A percentile compares a stretch with the other conserved stretches of the same genome.
Evolutionary conservation across 2,113 vertebrate species (phyloP).

Genomic region (Lagenorhynchus albirostris): DNA sequence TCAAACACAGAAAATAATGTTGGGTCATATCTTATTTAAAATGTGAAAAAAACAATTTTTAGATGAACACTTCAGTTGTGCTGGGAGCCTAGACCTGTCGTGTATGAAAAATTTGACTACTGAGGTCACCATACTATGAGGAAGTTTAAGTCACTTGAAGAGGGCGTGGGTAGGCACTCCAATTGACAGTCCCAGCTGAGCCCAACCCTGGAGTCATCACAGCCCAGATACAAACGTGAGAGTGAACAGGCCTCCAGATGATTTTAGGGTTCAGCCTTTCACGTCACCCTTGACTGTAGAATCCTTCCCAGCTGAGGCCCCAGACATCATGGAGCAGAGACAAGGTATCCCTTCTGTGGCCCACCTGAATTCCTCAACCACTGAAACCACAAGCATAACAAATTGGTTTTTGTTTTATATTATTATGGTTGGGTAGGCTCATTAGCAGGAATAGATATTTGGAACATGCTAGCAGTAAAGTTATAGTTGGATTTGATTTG

Average conservation of each 20-base stretch:
- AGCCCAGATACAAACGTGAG: neutral
- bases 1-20: neutral
- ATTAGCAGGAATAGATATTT: neutral
- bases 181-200: neutral
- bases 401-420: neutral
- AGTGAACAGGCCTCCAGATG: neutral
- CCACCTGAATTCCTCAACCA: neutral
- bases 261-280: neutral
- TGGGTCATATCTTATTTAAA: neutral
- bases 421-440: neutral
- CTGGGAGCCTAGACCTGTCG: neutral
- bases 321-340: neutral
- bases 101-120: neutral
- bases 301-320: neutral
- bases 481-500: neutral
- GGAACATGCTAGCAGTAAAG: neutral
- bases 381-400: neutral
- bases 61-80: neutral
- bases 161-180: fast-evolving
- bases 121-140: neutral
- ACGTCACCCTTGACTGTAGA: neutral
- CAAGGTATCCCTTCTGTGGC: neutral
- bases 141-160: neutral
- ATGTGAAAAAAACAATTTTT: neutral
- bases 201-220: too few species aligned